Conservation (phyloP, 2,113 vertebrate genomes). For the Lophotis ruficrista region DNA sequence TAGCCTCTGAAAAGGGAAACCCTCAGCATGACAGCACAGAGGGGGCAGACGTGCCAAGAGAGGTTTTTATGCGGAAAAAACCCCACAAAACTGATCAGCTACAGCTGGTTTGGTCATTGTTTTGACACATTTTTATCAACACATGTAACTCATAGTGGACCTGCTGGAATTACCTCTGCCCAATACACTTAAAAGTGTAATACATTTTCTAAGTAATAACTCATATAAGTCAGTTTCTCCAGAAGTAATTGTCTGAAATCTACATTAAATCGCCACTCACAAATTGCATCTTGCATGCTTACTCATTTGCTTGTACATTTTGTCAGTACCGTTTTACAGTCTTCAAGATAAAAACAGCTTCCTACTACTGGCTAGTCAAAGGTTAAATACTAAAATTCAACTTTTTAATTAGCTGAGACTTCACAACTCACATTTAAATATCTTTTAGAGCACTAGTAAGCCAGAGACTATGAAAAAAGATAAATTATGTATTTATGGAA, state of each 20-base stretch:
- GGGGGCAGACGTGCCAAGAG: neutral
- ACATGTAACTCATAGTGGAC: rapidly evolving
- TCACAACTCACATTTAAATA: neutral
- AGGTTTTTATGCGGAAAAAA: neutral
- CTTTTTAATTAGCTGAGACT: neutral
- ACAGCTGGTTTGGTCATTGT: neutral
- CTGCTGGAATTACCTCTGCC: neutral
- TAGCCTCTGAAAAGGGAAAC: neutral
- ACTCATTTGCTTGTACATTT: neutral
- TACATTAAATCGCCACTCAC: neutral
- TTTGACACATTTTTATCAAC: neutral
- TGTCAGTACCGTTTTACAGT: neutral
- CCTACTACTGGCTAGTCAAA: neutral
- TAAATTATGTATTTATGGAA: neutral
- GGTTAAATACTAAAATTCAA: neutral
- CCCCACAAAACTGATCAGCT: neutral
- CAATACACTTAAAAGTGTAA: neutral
- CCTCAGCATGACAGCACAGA: neutral
- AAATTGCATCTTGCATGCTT: neutral
- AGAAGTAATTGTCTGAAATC: neutral
- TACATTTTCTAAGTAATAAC: neutral
- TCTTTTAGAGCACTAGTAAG: neutral
- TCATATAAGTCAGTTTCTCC: neutral
- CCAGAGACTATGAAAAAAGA: neutral
- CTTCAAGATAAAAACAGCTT: neutral